Base-by-base conservation (phyloP, 2,888 invertebrate genomes). In the Ornithoptera priamus region DNA sequence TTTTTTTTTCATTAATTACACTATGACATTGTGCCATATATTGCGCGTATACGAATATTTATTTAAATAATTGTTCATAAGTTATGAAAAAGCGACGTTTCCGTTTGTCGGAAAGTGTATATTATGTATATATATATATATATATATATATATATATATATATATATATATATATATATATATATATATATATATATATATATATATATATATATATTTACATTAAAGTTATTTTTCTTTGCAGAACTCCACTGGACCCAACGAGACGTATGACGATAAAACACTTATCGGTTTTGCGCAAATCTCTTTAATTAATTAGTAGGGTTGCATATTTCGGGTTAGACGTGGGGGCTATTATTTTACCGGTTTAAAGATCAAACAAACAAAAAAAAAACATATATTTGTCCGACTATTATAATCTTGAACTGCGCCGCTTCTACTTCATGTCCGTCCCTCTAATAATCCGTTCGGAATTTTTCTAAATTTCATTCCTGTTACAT, bases 231-330 rank as follows among this genome's bases (percentile, higher is more conserved):
- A 50, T 50, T 50, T 58, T 36, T 46, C 39, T 12, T 96, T 97
- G 81, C 94, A 99, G 95, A 97, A 90, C 75, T 91, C 91, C 3
- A 76, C 86, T n/a, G 85, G 81, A 74, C 93, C 94, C 67, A 96
- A 96, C 81, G 98, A 98, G 90, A 94, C 96, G 72, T 96, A 97
- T 64, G 99, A 99, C 85, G 99, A 99, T 86, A 98, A 98, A 85
- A 95, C 98, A 58, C 93, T 99, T 75, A 95, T 98, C 86, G 99
- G 99, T 76, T 99, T 97, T 92, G 99, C 99, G 82, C 99, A 99
- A 93, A 97, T 99, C 85, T 97, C 98, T 74, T 96, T 98, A 83
- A 95, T 96, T 36, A 39, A 61, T 24, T 62, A 57, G n/a, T 53
- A 8, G 20, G 0, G 7, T 57, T 57, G 20, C 12, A 20, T 8